Evolutionary conservation across 2,888 invertebrate genomes (phyloP), one percentile per base, ranked within the genome.

Genomic region (Crepidodera aurea): DNA sequence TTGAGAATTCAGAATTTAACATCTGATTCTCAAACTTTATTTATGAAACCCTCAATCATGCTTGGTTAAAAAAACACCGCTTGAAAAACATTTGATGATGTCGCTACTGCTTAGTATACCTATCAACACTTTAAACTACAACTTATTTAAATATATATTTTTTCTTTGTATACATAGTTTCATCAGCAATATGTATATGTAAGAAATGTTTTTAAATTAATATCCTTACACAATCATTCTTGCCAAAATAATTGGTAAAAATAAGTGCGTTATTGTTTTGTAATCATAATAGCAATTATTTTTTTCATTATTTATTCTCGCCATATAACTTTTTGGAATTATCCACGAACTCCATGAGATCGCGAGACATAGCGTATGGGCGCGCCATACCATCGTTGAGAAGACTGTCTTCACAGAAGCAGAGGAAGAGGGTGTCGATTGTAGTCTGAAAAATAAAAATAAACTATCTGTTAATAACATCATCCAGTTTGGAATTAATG

Each of bases 331-430:
- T 29, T 12, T 48, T 48, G 13, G 48, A 48, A 13, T 48, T 48
- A 10, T 48, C 48, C 15, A 48, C 48, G 6, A 48, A 48, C 29
- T 48, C 69, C 73, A 70, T 75, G 1, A 75, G 63, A 4, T 68
- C 71, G 22, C 69, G 69, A 0, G 75, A 70, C 75, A 75, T 75
- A 34, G 67, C 72, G 51, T 71, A 76, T 0, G 76, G 76, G 27
- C 67, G 69, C 1, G 68, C 64, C 67, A 68, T 72, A 1, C 76
- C 76, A 57, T 76, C 74, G 59, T 75, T 76, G 1, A 75, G 54
- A 5, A 66, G 51, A 4, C 61, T 62, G 50, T 76, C 76, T 64
- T 76, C 76, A 51, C 75, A 76, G 27, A 48, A 48, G 15, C 48
- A 48, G 6, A 48, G 6, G 29, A 48, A 48, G 6, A 48, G 10